phyloP scores from a whole-genome alignment of 2,113 vertebrate genomes.

The Ailuropoda melanoleuca region DNA sequence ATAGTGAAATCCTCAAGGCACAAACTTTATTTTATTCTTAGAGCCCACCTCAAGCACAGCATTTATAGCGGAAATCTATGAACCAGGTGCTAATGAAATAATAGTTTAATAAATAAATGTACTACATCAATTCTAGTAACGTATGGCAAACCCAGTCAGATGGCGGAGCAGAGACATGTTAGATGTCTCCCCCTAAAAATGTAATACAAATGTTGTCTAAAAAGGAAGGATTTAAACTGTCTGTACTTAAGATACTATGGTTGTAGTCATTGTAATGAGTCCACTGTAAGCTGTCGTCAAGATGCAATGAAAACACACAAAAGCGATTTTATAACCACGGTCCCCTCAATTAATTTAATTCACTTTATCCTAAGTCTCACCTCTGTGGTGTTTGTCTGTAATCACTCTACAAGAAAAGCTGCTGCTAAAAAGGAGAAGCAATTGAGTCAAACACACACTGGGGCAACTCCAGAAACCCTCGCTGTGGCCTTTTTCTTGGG shows the following conservation, averaged over 20 bases:
- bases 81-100: neutral
- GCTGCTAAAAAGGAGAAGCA: neutral
- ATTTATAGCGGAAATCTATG: neutral
- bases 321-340: neutral
- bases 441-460: slow-evolving; percentile 29
- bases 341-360: slow-evolving; percentile 46
- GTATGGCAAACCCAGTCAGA: neutral
- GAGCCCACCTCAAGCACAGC: neutral
- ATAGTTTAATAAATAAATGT: slow-evolving; percentile 37
- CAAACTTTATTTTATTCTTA: neutral
- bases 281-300: slow-evolving; percentile 64
- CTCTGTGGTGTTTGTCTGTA: slow-evolving; percentile 6
- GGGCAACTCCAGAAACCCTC: neutral
- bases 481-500: neutral
- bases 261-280: slow-evolving; percentile 53
- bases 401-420: neutral
- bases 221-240: neutral
- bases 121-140: neutral
- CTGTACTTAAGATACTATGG: neutral
- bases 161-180: neutral
- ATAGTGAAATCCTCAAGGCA: neutral
- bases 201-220: neutral
- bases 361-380: neutral
- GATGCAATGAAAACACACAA: slow-evolving; percentile 37
- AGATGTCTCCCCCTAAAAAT: neutral